Base-by-base conservation (phyloP, 2,888 invertebrate genomes). In the Yponomeuta evonymella region DNA sequence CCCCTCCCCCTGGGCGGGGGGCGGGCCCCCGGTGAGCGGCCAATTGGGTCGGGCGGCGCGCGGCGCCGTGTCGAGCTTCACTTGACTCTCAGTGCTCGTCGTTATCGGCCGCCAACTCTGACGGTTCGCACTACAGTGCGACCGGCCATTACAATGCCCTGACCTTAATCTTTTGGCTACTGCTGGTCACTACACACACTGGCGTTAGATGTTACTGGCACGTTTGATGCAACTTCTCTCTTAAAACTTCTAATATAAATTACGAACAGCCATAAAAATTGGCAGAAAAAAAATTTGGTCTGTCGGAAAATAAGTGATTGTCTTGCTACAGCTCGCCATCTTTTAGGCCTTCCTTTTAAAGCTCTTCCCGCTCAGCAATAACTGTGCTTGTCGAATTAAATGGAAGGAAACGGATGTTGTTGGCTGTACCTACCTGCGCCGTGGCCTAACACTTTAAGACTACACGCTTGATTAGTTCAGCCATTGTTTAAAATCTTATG, bases 11-110 rank as follows among this genome's bases (percentile, higher is more conserved):
- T 71, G 73, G 74, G 74, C 73, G 73, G 73, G 74, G 89, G 91
- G 91, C 90, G 91, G 89, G 86, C 75, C 88, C 84, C 76, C 75
- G 77, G 79, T 78, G 77, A 78, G 75, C 85, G 83, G 86, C 93
- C 93, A 93, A 93, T 93, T 87, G 92, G 88, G 89, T 82, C 83
- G 84, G 81, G 81, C 93, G 92, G 90, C 93, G 93, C 93, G 93
- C 92, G 93, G 86, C 91, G 88, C 83, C 77, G 82, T 77, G 79
- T 75, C 77, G 75, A 79, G 81, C 70, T 87, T 88, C 87, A 90
- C 86, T 89, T 87, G 83, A 79, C 80, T 85, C 82, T 81, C 76
- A 78, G 83, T 81, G 76, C 76, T 78, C 76, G 78, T 71, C 75
- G 76, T 11, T 70, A 76, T 71, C 73, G 79, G 81, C 84, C 86